A percentile compares a stretch with the other conserved stretches of the same genome.
phyloP scores from a whole-genome alignment of 2,113 vertebrate genomes.

The Scortum barcoo region DNA sequence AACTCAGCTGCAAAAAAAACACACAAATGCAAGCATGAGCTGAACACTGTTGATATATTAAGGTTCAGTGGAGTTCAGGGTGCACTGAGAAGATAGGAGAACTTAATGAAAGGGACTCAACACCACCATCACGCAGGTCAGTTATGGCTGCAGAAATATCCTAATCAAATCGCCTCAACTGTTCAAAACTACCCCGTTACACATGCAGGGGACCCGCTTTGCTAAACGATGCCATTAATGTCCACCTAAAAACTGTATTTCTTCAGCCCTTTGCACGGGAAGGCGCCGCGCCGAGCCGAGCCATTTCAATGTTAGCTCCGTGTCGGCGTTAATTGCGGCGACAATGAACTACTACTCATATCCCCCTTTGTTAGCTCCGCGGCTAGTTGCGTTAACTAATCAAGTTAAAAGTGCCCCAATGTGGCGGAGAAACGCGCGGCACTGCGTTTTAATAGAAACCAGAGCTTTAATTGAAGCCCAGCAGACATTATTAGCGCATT shows the following conservation, averaged over 20 bases:
- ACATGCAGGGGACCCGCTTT: neutral
- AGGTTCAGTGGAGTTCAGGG: neutral
- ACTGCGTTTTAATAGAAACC: fast-evolving
- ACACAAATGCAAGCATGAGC: neutral
- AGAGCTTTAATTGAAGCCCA: fast-evolving
- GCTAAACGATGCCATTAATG: fast-evolving
- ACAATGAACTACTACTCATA: conserved; percentile 59
- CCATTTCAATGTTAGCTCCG: conserved; percentile 38
- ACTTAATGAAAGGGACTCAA: too few relatives aligned
- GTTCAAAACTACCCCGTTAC: neutral
- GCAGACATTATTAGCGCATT: neutral
- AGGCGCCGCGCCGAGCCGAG: neutral
- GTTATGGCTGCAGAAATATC: neutral
- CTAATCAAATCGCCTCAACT: neutral
- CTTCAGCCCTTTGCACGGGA: neutral
- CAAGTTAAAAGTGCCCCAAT: neutral
- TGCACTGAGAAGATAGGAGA: neutral
- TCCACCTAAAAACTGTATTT: neutral
- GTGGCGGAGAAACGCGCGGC: neutral
- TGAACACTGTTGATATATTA: neutral
- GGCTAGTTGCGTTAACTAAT: conserved; percentile 29
- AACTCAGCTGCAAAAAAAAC: neutral
- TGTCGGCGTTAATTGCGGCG: conserved; percentile 48
- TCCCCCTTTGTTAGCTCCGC: conserved; percentile 71
- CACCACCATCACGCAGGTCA: neutral